These are phyloP conservation scores for Drosophila persimilis DNA, from an alignment of 1,140 invertebrate species.

Conservation along the genomic window DNA sequence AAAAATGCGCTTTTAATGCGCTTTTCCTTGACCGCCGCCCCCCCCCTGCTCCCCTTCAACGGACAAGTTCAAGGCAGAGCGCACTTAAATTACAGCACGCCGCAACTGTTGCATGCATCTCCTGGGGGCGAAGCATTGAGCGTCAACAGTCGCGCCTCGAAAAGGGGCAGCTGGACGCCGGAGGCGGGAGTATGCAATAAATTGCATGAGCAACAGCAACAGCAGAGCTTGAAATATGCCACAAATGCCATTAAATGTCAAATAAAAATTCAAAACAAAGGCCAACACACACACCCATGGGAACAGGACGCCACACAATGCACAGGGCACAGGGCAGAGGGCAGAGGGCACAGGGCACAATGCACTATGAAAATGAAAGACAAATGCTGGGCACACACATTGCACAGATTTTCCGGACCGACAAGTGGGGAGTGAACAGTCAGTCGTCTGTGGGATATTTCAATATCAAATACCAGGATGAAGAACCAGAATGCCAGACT, in stretches of 20 bases:
- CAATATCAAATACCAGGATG: slow-evolving; percentile 3
- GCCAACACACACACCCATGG: background rate
- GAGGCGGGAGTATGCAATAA: slow-evolving; percentile 59
- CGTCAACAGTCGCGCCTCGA: slow-evolving; percentile 14
- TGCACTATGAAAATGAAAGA: slow-evolving; percentile 48
- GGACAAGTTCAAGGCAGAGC: slow-evolving; percentile 28
- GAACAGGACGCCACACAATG: background rate
- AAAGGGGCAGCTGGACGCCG: background rate
- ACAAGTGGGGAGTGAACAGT: background rate
- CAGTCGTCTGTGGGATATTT: slow-evolving; percentile 22
- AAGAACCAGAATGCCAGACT: background rate
- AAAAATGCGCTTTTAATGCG: slow-evolving; percentile 76
- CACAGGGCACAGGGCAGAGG: background rate
- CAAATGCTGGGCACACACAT: slow-evolving; percentile 49
- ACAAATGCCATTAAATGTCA: slow-evolving; percentile 75
- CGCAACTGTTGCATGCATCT: slow-evolving; percentile 27
- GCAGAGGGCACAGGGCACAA: background rate
- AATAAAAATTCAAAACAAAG: slow-evolving; percentile 78
- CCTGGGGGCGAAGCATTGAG: background rate
- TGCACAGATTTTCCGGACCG: slow-evolving; percentile 42
- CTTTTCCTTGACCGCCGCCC: slow-evolving; percentile 16
- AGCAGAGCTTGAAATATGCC: slow-evolving; percentile 58
- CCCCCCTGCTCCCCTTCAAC: background rate
- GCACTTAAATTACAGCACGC: slow-evolving; percentile 18
- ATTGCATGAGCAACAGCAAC: slow-evolving; percentile 39